phyloP scores from a whole-genome alignment of 2,888 invertebrate species.

The Cryptocephalus moraei region DNA sequence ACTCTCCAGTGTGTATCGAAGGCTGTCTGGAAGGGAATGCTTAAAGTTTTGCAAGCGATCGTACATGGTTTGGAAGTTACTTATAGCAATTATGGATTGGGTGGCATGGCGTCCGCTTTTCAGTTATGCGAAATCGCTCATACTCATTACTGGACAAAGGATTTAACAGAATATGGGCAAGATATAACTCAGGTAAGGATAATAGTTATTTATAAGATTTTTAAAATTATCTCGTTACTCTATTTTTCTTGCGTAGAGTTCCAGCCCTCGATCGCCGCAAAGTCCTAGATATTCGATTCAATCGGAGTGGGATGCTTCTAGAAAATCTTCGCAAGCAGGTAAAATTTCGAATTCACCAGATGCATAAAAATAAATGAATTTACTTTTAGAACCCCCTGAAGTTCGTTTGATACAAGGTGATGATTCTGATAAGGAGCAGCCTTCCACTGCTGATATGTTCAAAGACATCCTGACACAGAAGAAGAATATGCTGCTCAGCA shows the following conservation, averaged over 20 bases:
- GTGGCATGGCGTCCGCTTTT: conserved; percentile 96
- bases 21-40: conserved; percentile 92
- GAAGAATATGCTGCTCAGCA: conserved; percentile 74
- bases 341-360: conserved; percentile 3
- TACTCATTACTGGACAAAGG: conserved; percentile 95
- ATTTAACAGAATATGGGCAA: conserved; percentile 51
- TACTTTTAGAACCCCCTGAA: conserved; percentile 46
- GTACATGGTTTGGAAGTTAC: conserved; percentile 86
- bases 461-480: conserved; percentile 90
- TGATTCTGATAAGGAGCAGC: conserved; percentile 55
- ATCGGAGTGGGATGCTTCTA: conserved; percentile 43
- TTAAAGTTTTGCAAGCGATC: conserved; percentile 83
- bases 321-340: conserved; percentile 61
- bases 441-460: conserved; percentile 84
- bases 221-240: no score
- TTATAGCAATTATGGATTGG: conserved; percentile 85
- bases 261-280: conserved; percentile 57
- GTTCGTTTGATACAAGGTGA: conserved; percentile 46
- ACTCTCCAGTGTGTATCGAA: conserved; percentile 70
- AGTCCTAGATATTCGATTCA: conserved; percentile 48
- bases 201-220: not conserved
- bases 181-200: conserved; percentile 32
- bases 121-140: conserved; percentile 97
- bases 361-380: not conserved
- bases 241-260: conserved; percentile 36